These are phyloP conservation scores for Cylloceria caligata DNA, from an alignment of 2,888 invertebrate species.

Conservation along the genomic window DNA sequence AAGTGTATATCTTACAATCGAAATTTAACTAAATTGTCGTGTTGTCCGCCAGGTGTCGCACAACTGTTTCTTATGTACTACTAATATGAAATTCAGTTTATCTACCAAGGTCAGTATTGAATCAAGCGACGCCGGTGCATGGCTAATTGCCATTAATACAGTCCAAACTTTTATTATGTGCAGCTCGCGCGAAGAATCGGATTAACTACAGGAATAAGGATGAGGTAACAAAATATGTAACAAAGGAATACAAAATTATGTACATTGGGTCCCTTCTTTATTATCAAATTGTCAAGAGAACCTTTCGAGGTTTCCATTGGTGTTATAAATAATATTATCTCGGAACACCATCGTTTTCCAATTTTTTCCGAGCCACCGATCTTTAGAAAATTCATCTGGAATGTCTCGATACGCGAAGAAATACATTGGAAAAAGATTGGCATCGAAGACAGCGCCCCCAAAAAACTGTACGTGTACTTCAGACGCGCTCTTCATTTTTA, in stretches of 20 bases:
- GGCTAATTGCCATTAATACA: conserved; percentile 60
- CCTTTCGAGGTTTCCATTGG: not conserved
- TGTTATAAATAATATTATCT: not conserved
- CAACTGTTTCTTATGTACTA: not conserved
- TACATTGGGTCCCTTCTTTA: not conserved
- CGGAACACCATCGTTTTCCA: not conserved
- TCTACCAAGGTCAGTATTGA: conserved; percentile 43
- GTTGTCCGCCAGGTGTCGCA: not conserved
- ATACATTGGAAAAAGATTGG: conserved; percentile 47
- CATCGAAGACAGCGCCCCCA: conserved; percentile 30
- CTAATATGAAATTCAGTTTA: conserved; percentile 33
- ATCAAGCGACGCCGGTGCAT: conserved; percentile 50
- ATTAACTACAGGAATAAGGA: not conserved
- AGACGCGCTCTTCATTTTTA: conserved; percentile 31
- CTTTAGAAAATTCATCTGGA: conserved; percentile 6
- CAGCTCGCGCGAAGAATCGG: conserved; percentile 6
- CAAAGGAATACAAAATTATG: not conserved
- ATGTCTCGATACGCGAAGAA: not conserved
- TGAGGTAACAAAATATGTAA: not conserved
- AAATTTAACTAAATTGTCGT: not conserved
- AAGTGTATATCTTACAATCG: not conserved
- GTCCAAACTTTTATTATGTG: not conserved
- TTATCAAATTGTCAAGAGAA: not conserved
- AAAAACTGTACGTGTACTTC: conserved; percentile 4
- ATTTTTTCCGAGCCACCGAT: conserved; percentile 19